phyloP scores from a whole-genome alignment of 2,888 invertebrate genomes.

The Globia sparganii region DNA sequence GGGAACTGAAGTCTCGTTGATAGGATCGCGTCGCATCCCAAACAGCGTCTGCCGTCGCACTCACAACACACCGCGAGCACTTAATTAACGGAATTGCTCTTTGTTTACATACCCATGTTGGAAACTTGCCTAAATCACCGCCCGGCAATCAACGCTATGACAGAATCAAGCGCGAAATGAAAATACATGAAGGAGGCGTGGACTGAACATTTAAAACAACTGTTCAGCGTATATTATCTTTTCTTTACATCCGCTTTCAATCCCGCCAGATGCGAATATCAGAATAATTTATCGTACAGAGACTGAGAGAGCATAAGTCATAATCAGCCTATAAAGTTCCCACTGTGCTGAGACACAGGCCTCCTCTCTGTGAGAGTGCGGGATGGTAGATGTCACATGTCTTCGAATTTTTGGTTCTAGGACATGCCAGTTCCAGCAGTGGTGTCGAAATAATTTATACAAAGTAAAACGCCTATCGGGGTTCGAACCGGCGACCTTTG shows the following conservation, averaged over 20 bases:
- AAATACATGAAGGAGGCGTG: conserved; percentile 53
- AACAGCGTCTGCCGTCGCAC: conserved; percentile 72
- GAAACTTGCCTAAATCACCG: conserved; percentile 79
- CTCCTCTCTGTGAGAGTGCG: too few species aligned
- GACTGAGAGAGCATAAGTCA: conserved; percentile 15
- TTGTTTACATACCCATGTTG: conserved; percentile 80
- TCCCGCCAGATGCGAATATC: conserved; percentile 40
- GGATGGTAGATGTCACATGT: background rate
- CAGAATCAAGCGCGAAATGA: conserved; percentile 55
- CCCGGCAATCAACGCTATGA: conserved; percentile 54
- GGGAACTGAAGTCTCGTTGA: conserved; percentile 72
- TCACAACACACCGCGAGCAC: conserved; percentile 76
- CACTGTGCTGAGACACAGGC: background rate
- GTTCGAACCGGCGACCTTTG: background rate
- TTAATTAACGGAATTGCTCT: conserved; percentile 87
- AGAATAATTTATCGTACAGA: conserved; percentile 33
- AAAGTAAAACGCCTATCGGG: too few species aligned
- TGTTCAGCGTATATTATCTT: conserved; percentile 32
- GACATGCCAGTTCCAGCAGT: background rate
- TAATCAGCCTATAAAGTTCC: background rate
- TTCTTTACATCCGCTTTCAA: conserved; percentile 30
- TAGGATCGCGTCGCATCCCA: conserved; percentile 74
- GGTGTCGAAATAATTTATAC: too few species aligned
- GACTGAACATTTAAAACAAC: conserved; percentile 36
- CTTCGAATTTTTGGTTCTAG: background rate